Evolutionary conservation across 2,888 invertebrate genomes (phyloP).

Genomic region (Drosophila testacea): DNA sequence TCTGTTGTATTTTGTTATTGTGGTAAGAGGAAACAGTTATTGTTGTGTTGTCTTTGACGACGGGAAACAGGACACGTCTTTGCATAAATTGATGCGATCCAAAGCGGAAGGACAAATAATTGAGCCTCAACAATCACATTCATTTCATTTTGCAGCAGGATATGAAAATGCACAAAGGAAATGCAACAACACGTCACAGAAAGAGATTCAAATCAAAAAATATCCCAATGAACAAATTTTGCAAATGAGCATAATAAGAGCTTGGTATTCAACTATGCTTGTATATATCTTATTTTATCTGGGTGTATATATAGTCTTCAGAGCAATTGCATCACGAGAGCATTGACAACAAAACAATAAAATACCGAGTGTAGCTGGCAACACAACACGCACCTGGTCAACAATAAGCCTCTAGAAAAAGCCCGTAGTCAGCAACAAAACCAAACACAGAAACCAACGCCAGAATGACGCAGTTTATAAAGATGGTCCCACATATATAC

Average conservation of each 20-base stretch:
- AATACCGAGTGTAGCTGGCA: constrained; percentile 21
- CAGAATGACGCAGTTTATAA: constrained; percentile 59
- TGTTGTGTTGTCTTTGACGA: constrained; percentile 56
- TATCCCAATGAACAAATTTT: background rate
- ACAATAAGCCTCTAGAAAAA: constrained; percentile 62
- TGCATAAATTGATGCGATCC: constrained; percentile 74
- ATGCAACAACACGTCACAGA: constrained; percentile 12
- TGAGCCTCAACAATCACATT: constrained; percentile 43
- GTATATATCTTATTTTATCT: background rate
- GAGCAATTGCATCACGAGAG: constrained; percentile 68
- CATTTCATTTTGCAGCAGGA: constrained; percentile 28
- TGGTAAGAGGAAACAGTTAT: constrained; percentile 75
- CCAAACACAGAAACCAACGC: constrained; percentile 51
- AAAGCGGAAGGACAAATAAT: constrained; percentile 76
- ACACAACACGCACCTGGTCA: constrained; percentile 80
- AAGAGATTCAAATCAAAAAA: background rate
- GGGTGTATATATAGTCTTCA: constrained; percentile 19
- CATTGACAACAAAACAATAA: constrained; percentile 56
- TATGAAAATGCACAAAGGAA: constrained; percentile 8
- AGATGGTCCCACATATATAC: constrained; percentile 44
- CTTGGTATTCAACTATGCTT: background rate
- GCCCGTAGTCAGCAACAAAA: constrained; percentile 41
- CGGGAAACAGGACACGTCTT: constrained; percentile 80
- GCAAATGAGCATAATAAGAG: background rate
- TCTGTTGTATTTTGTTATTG: constrained; percentile 27